These are phyloP conservation scores for Hafferia zeledoni DNA, from an alignment of 2,797 vertebrate genomes.

Conservation along the genomic window DNA sequence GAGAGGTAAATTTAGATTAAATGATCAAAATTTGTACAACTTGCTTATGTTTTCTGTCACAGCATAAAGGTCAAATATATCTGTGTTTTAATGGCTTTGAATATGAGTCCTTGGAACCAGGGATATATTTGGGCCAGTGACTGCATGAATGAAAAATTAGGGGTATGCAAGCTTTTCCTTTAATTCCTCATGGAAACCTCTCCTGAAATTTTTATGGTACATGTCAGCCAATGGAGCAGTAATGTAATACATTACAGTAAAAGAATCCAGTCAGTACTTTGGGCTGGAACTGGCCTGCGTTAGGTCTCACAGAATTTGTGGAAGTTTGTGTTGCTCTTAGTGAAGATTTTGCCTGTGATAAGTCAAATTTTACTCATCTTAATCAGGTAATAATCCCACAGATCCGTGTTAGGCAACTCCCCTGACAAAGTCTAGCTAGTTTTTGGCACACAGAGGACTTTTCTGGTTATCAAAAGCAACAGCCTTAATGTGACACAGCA, in stretches of 20 bases:
- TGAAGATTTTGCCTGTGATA: neutral
- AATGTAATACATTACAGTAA: neutral
- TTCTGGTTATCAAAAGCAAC: neutral
- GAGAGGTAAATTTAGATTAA: neutral
- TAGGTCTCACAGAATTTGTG: neutral
- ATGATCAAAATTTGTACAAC: neutral
- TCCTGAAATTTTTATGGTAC: neutral
- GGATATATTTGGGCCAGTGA: neutral
- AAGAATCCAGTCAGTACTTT: neutral
- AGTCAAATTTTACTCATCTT: neutral
- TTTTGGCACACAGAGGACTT: neutral
- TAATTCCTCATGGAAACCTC: neutral
- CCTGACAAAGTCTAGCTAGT: neutral
- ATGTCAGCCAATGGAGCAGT: neutral
- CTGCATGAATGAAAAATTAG: neutral
- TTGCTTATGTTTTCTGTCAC: neutral
- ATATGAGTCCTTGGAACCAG: neutral
- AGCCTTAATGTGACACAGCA: neutral
- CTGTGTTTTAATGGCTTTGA: constrained; percentile 5
- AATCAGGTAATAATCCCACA: neutral
- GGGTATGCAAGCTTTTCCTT: neutral
- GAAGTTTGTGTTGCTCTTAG: neutral
- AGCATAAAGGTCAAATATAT: neutral
- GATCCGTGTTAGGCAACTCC: neutral
- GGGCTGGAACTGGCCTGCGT: neutral